phyloP scores from a whole-genome alignment of 2,797 vertebrate genomes.

The Eleutherodactylus coqui region DNA sequence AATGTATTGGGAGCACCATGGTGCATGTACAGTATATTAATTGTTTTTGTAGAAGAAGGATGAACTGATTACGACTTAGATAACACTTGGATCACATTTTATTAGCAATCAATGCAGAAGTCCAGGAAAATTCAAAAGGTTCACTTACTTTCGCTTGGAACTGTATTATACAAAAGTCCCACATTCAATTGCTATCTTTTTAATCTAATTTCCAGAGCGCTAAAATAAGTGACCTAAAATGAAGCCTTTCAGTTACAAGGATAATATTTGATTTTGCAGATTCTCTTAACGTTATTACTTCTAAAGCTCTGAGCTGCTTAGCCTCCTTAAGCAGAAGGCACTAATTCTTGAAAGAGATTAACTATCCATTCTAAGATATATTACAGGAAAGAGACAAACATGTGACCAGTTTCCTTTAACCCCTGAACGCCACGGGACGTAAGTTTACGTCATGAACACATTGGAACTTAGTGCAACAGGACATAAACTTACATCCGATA shows the following conservation, averaged over 20 bases:
- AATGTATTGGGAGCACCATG: no score
- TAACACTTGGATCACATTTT: no score
- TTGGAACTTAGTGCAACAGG: no score
- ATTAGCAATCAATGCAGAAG: no score
- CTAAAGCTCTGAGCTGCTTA: constrained; percentile 15
- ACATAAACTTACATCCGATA: no score
- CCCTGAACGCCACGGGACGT: neutral
- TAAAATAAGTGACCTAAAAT: neutral
- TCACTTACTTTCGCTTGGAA: no score
- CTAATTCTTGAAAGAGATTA: constrained; percentile 7
- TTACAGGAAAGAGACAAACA: neutral
- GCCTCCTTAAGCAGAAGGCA: constrained; percentile 10
- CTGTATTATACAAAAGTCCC: no score
- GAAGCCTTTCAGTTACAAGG: neutral
- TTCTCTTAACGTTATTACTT: neutral
- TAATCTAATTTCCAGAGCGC: neutral
- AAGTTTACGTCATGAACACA: no score
- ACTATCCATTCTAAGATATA: neutral
- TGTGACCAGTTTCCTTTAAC: neutral
- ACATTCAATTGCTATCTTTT: neutral
- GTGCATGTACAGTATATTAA: no score
- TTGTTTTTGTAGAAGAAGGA: no score
- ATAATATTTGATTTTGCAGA: neutral
- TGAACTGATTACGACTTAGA: no score
- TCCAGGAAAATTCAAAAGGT: no score